Evolutionary conservation across 2,888 invertebrate genomes (phyloP), one percentile per base, ranked within the genome.

Genomic region (Hylaea fasciaria): DNA sequence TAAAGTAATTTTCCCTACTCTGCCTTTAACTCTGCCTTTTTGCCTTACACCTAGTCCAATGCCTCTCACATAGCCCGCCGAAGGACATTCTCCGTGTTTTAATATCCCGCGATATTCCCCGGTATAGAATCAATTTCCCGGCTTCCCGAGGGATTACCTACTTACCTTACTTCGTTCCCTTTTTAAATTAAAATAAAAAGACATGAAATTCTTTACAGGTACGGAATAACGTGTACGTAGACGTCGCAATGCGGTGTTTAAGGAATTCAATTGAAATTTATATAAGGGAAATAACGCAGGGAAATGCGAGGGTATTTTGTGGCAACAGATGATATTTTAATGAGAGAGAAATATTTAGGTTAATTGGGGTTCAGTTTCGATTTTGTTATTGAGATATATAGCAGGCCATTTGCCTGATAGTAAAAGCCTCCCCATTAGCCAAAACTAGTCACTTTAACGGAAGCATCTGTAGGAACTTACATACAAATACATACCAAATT

Each of bases 141-240:
- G 55, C 59, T 54, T 52, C 63, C 48, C 64, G 14, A 44, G 66
- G 66, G 66, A 69, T 65, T 65, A 65, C 66, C 58, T 59, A 57
- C 56, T 61, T 50, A 49, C 61, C 51, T 57, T 53, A 53, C 63
- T 59, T 64, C 65, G 41, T 60, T 60, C 61, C 62, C 56, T 62
- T 68, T 68, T 69, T 64, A 66, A 69, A 66, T 69, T 69, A 69
- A 66, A 69, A 66, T 66, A 66, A 66, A 68, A 68, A 62, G 63
- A 66, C 62, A 57, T 55, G 35, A 58, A 64, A 49, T 62, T 58
- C 49, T 66, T 61, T 62, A 48, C 50, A 54, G 57, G 55, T 56
- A 17, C 44, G 51, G 45, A 53, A 22, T 14, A 16, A 40, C 44
- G 59, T 22, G 35, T 52, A 48, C 14, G 53, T 49, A 12, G 45